These are phyloP conservation scores for Pseudocheirus occidentalis DNA, from an alignment of 2,797 vertebrate species.

Conservation along the genomic window DNA sequence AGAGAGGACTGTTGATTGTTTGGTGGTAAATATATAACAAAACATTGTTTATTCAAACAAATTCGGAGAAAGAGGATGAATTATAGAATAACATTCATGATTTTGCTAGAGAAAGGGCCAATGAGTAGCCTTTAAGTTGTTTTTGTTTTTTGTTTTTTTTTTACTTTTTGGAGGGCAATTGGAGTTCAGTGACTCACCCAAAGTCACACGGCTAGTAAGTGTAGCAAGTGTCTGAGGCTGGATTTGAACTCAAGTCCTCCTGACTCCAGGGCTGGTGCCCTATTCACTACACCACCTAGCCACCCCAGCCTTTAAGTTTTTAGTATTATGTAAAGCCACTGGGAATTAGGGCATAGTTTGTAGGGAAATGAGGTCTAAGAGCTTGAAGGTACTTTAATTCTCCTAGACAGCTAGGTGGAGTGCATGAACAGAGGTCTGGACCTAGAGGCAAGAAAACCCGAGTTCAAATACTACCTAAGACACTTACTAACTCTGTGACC, in stretches of 20 bases:
- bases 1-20: constrained; percentile 16
- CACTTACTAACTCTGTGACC: not conserved
- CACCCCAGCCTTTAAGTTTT: no score
- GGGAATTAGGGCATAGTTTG: not conserved
- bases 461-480: not conserved
- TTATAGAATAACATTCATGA: not conserved
- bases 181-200: no score
- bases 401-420: not conserved
- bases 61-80: constrained; percentile 41
- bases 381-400: not conserved
- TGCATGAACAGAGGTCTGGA: not conserved
- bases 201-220: no score
- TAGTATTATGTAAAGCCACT: not conserved
- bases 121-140: not conserved
- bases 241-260: no score
- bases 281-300: no score
- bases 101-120: not conserved
- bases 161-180: no score
- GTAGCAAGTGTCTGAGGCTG: no score
- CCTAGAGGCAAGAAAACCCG: not conserved
- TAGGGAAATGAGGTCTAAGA: not conserved
- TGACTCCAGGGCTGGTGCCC: no score
- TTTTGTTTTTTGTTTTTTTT: no score
- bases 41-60: not conserved
- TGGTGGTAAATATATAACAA: constrained; percentile 36